Base-by-base conservation (phyloP, 37 sponge, comb jelly and placozoan genomes). In the Haliclona indistincta region DNA sequence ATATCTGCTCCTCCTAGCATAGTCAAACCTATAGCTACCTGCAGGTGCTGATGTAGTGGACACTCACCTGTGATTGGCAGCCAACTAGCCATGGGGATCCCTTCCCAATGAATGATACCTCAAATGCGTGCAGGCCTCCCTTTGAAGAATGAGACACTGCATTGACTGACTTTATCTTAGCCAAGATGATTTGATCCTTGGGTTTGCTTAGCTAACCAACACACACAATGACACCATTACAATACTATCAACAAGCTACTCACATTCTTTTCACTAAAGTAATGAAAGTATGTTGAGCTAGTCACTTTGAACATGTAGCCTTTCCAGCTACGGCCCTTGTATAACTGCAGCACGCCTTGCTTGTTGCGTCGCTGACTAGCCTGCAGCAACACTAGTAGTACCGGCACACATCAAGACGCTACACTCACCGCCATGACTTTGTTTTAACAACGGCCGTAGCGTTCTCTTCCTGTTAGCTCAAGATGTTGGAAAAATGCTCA, bases 1-100 rank as follows among this genome's bases (percentile, higher is more conserved):
- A 33, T 19, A 87, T 75, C 55, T 74, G 40, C 35, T 87, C 88
- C 2, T 81, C 82, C 88, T 87, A 66, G n/a, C 29, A 4, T 15
- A 23, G 23, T 15, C 10, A 17, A 47, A 17, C 51, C 10, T 17
- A 15, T 47, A 15, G 15, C 15, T 47, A 47, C 15, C 51, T 17
- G 10, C 10, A 17, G 51, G 15, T 15, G n/a, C n/a, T n/a, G n/a
- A n/a, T n/a, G n/a, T n/a, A n/a, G n/a, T n/a, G n/a, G 51, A 17
- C 13, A 47, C 51, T 47, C 51, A 47, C 51, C 10, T 47, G 51
- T 17, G 51, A 17, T 47, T 10, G 51, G 15, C 13, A 10, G 15
- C 15, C 15, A 15, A 47, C 13, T 47, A 47, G 10, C 51, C 51
- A 47, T 47, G 51, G 51, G 13, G 51, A 47, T 17, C 15, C 13